Conservation (phyloP, 2,888 invertebrate species). For the Salticus scenicus region DNA sequence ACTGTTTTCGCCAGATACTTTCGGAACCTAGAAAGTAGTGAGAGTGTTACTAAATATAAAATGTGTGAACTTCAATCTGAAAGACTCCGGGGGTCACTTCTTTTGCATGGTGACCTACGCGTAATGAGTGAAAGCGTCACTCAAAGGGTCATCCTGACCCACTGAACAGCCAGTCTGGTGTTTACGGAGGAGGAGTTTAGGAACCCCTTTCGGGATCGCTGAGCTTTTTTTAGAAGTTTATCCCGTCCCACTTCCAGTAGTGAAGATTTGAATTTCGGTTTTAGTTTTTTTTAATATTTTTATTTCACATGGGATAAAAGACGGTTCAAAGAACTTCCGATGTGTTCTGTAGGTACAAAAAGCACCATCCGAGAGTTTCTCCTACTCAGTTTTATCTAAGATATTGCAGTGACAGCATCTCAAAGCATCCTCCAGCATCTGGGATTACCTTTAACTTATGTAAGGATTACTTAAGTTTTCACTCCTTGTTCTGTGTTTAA, state of each 20-base stretch:
- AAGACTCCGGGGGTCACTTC: not conserved
- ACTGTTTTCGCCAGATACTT: no score
- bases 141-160: constrained; percentile 47
- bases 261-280: constrained; percentile 30
- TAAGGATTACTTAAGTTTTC: no score
- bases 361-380: not conserved
- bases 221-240: not conserved
- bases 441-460: no score
- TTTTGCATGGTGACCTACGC: not conserved
- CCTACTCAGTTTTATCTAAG: constrained; percentile 19
- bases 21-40: not conserved
- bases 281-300: constrained; percentile 22
- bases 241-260: constrained; percentile 30
- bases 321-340: constrained; percentile 65
- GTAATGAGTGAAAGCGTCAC: not conserved
- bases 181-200: constrained; percentile 29
- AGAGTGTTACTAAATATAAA: not conserved
- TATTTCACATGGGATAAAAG: not conserved
- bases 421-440: no score
- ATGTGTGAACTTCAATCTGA: not conserved
- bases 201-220: not conserved
- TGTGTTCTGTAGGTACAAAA: not conserved
- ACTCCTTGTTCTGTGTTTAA: no score
- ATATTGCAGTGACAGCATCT: not conserved
- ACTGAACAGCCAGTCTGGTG: constrained; percentile 48